Evolutionary conservation across 1,140 invertebrate species (phyloP), one percentile per base, ranked within the genome.

Genomic region (Tetragonula clypearis): DNA sequence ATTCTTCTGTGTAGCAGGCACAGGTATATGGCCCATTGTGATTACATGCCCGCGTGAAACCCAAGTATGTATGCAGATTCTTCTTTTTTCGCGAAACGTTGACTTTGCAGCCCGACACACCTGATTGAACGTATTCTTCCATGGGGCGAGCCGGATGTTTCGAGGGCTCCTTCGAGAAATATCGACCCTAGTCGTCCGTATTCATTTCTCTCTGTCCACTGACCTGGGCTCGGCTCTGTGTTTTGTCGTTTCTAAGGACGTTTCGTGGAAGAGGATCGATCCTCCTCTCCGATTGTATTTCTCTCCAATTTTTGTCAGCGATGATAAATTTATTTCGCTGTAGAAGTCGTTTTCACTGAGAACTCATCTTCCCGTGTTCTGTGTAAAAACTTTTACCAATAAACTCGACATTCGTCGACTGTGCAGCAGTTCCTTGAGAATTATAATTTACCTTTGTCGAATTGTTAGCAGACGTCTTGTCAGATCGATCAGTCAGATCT

Each of bases 21-120:
- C 82, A 89, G 88, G 82, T 90, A 89, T 77, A 79, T 73, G 85
- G 65, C 60, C 76, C 82, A 90, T 90, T 89, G 88, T 90, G 73
- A 87, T 89, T 89, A 74, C 58, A 56, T 65, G 49, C 15, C 35
- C 60, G 66, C 69, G 76, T 76, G 62, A 81, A 78, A 30, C 56
- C 56, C 84, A 89, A 86, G 41, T 49, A 49, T n/a, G 82, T 83
- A 81, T 86, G 86, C 86, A 82, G 87, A 90, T 91, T 77, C 75
- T 74, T 55, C 79, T 79, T 65, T 14, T 30, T n/a, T n/a, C 56
- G 62, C 30, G 14, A 41, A 73, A 73, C 68, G 35, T 41, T 78
- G 79, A 71, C 82, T 78, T 68, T 60, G 41, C 75, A 4, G 23
- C 12, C 8, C 15, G 69, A 49, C 23, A 87, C 88, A 90, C 89